These are phyloP conservation scores for Oligia strigilis DNA, from an alignment of 2,888 invertebrate genomes.

Conservation along the genomic window DNA sequence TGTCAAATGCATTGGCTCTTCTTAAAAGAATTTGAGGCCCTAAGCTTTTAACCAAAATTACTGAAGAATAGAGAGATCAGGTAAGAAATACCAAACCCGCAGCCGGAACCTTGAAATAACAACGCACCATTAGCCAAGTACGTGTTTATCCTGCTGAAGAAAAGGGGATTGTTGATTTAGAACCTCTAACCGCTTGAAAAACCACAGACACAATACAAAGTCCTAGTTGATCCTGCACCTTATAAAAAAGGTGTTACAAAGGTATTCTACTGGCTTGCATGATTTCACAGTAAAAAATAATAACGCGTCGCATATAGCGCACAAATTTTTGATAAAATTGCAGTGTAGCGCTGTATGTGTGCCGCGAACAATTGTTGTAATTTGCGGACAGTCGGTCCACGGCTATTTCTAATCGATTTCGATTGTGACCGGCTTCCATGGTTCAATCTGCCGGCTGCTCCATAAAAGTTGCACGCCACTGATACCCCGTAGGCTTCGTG, in stretches of 20 bases:
- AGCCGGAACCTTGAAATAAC: conserved; percentile 79
- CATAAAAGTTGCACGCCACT: conserved; percentile 83
- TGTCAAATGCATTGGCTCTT: background rate
- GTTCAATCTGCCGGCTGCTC: conserved; percentile 76
- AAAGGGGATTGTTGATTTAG: conserved; percentile 82
- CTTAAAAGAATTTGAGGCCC: background rate
- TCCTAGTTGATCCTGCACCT: conserved; percentile 25
- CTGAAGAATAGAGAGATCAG: conserved; percentile 49
- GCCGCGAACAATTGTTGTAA: conserved; percentile 80
- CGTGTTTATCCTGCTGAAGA: conserved; percentile 76
- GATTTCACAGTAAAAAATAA: conserved; percentile 34
- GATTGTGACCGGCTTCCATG: conserved; percentile 78
- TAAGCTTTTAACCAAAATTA: conserved; percentile 39
- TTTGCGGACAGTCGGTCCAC: conserved; percentile 78
- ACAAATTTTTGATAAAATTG: conserved; percentile 47
- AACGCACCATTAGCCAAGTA: conserved; percentile 80
- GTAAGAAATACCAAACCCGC: conserved; percentile 64
- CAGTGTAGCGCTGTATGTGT: conserved; percentile 29
- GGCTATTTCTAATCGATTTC: conserved; percentile 84
- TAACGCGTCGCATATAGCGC: conserved; percentile 33
- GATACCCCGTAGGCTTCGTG: conserved; percentile 79
- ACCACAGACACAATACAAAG: conserved; percentile 59
- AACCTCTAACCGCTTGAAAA: conserved; percentile 71
- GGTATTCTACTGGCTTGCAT: conserved; percentile 1
- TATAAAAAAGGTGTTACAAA: conserved; percentile 40